These are phyloP conservation scores for Percopsis omiscomaycus DNA, from an alignment of 2,797 vertebrate genomes.

Conservation along the genomic window DNA sequence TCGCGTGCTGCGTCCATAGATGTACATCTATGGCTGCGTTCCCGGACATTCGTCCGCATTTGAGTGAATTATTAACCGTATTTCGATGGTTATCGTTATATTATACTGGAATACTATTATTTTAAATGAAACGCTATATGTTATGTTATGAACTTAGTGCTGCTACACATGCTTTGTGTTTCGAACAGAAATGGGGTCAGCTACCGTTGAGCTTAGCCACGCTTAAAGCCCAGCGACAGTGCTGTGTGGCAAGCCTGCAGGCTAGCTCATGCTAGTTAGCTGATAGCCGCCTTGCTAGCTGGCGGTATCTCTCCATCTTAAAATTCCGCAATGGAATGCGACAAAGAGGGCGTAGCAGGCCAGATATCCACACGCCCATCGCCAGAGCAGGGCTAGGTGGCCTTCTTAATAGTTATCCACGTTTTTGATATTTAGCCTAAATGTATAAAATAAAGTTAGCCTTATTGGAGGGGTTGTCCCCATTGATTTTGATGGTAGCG, in stretches of 20 bases:
- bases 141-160: neutral
- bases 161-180: neutral
- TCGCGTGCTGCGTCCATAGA: no score
- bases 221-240: constrained; percentile 36
- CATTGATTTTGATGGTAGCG: neutral
- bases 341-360: constrained; percentile 72
- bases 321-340: constrained; percentile 73
- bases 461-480: neutral
- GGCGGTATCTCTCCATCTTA: constrained; percentile 68
- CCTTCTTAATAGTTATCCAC: constrained; percentile 3
- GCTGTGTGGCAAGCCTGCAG: constrained; percentile 41
- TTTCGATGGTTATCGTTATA: neutral
- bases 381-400: constrained; percentile 18
- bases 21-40: no score
- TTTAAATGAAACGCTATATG: neutral
- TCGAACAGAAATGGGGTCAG: constrained; percentile 50
- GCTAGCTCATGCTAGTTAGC: no score
- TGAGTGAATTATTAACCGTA: neutral
- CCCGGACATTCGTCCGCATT: neutral
- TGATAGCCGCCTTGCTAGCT: constrained; percentile 33
- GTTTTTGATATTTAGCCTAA: neutral
- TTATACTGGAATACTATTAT: neutral
- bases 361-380: neutral
- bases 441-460: neutral
- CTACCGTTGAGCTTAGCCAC: constrained; percentile 39